Conservation (phyloP, 2,888 invertebrate genomes). For the Pollenia angustigena region DNA sequence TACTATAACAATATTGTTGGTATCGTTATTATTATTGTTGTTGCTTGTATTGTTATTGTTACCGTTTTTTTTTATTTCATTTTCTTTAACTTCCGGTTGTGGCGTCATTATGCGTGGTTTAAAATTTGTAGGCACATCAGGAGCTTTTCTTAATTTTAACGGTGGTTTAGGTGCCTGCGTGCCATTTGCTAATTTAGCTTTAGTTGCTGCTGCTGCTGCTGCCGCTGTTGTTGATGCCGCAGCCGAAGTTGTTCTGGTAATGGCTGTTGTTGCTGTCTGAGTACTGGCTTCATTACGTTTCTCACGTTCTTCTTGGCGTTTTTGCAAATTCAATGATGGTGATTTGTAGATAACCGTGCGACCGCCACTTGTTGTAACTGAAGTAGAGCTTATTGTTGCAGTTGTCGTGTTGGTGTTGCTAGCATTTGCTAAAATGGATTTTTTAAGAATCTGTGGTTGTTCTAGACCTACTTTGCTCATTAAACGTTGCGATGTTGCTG, state of each 20-base stretch:
- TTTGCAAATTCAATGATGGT: slow-evolving; percentile 82
- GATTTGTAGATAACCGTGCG: slow-evolving; percentile 84
- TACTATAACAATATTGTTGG: slow-evolving; percentile 75
- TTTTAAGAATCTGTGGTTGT: slow-evolving; percentile 69
- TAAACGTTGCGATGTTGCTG: slow-evolving; percentile 71
- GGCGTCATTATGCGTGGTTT: slow-evolving; percentile 75
- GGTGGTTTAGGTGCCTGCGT: slow-evolving; percentile 78
- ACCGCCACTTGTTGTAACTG: slow-evolving; percentile 77
- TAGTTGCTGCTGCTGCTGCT: slow-evolving; percentile 46
- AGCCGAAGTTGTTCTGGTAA: slow-evolving; percentile 59
- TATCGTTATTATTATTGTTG: slow-evolving; percentile 24
- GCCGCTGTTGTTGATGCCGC: slow-evolving; percentile 35
- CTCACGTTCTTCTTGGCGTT: slow-evolving; percentile 80
- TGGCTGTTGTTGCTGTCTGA: slow-evolving; percentile 67
- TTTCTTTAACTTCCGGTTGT: slow-evolving; percentile 73
- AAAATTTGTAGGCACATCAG: slow-evolving; percentile 79
- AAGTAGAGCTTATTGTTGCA: slow-evolving; percentile 73
- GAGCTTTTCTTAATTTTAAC: slow-evolving; percentile 80
- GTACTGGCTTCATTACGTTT: slow-evolving; percentile 71
- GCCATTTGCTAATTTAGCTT: slow-evolving; percentile 63
- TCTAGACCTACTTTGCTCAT: slow-evolving; percentile 70
- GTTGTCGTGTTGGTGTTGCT: slow-evolving; percentile 45
- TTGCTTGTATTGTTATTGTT: slow-evolving; percentile 7
- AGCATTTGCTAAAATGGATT: slow-evolving; percentile 32
- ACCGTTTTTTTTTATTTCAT: slow-evolving; percentile 55